phyloP scores from a whole-genome alignment of 2,888 invertebrate genomes.

The Synanthedon tipuliformis region DNA sequence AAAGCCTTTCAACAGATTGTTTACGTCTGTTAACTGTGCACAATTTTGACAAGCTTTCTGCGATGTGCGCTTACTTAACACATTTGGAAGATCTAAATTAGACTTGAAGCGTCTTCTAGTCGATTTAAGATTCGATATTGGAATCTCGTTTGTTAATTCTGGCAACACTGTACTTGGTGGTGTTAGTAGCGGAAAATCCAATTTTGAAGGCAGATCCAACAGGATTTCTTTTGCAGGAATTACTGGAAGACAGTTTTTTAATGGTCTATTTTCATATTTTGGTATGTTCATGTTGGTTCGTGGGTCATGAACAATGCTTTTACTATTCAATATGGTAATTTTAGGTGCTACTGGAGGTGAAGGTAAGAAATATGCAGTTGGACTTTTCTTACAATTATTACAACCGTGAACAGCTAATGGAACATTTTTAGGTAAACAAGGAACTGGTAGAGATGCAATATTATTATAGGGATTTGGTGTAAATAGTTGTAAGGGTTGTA shows the following conservation, averaged over 20 bases:
- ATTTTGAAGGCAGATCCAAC: not conserved
- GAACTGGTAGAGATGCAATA: too few relatives aligned
- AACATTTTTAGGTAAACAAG: too few relatives aligned
- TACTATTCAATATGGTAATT: not conserved
- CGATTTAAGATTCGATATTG: not conserved
- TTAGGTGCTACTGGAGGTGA: slow-evolving; percentile 12
- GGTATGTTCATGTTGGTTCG: too few relatives aligned
- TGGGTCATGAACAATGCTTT: not conserved
- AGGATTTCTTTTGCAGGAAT: not conserved
- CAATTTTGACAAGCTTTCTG: not conserved
- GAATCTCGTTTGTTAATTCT: not conserved
- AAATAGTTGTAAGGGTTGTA: too few relatives aligned
- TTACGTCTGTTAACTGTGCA: not conserved
- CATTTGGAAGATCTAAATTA: not conserved
- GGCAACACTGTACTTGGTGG: not conserved
- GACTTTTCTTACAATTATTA: slow-evolving; percentile 5
- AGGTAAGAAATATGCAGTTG: slow-evolving; percentile 20
- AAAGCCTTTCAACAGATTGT: slow-evolving; percentile 9
- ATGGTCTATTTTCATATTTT: too few relatives aligned
- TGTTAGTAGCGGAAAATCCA: not conserved
- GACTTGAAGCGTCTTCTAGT: not conserved
- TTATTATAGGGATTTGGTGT: too few relatives aligned
- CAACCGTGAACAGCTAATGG: too few relatives aligned
- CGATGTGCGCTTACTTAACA: not conserved
- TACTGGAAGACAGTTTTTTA: not conserved